phyloP scores from a whole-genome alignment of 2,797 vertebrate genomes.

The Setipinna tenuifilis region DNA sequence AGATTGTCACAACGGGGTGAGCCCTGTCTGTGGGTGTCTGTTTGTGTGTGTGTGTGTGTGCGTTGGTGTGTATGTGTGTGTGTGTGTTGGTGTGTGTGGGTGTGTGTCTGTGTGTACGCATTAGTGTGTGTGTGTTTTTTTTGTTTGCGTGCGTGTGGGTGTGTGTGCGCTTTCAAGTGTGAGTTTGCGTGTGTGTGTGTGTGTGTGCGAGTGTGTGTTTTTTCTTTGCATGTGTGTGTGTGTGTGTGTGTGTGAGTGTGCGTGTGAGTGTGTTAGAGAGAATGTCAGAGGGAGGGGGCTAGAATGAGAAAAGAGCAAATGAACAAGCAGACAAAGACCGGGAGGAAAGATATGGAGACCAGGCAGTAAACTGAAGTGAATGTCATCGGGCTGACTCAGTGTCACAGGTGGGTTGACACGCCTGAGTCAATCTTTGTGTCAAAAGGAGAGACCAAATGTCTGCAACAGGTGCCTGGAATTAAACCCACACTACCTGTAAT shows the following conservation, averaged over 20 bases:
- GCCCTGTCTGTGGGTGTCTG: neutral
- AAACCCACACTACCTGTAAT: neutral
- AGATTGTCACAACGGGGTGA: neutral
- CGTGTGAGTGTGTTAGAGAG: neutral
- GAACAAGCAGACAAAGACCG: neutral
- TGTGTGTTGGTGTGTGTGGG: neutral
- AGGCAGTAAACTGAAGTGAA: neutral
- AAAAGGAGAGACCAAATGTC: neutral
- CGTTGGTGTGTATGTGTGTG: neutral
- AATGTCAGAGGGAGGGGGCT: neutral
- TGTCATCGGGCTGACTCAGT: neutral
- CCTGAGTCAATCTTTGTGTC: neutral
- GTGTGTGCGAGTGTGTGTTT: too few species aligned
- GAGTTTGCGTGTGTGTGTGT: too few species aligned
- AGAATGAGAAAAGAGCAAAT: neutral
- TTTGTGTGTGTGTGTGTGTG: neutral
- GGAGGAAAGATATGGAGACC: neutral
- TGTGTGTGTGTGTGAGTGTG: neutral
- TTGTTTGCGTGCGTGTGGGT: too few species aligned
- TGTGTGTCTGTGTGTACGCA: too few species aligned
- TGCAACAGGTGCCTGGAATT: neutral
- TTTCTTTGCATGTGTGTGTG: neutral
- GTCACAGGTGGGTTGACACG: neutral
- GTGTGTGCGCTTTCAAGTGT: too few species aligned
- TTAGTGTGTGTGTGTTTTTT: too few species aligned